A percentile compares a stretch with the other conserved stretches of the same genome.
phyloP scores from a whole-genome alignment of 1,140 invertebrate species.

The Bombus pascuorum region DNA sequence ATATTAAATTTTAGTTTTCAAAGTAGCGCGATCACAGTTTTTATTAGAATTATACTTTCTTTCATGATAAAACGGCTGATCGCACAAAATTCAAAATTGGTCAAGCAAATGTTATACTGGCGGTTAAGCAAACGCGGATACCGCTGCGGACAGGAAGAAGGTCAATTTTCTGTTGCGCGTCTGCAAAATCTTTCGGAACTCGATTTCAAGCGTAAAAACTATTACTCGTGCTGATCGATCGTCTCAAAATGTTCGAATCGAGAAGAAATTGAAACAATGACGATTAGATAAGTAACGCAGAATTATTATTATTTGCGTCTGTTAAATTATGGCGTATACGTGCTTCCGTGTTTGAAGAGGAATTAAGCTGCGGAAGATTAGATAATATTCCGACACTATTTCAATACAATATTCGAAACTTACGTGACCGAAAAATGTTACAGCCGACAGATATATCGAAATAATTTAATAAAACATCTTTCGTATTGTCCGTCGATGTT shows the following conservation, averaged over 20 bases:
- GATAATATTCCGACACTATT: constrained; percentile 14
- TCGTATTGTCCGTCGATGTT: neutral
- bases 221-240: neutral
- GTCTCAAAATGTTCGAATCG: neutral
- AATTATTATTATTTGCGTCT: neutral
- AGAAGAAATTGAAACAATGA: neutral
- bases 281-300: constrained; percentile 14
- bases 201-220: no score
- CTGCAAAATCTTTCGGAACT: neutral
- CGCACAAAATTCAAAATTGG: constrained; percentile 44
- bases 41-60: no score
- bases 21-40: neutral
- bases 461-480: neutral
- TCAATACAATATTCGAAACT: neutral
- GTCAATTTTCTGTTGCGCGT: neutral
- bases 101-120: neutral
- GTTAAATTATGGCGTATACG: neutral
- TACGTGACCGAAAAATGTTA: neutral
- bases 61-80: constrained; percentile 25
- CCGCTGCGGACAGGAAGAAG: neutral
- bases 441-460: neutral
- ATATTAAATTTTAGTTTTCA: neutral
- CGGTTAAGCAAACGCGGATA: neutral
- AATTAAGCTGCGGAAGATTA: constrained; percentile 24
- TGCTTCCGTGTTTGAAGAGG: constrained; percentile 36